Evolutionary conservation across 2,113 vertebrate species (phyloP).

Genomic region (Pavo muticus): DNA sequence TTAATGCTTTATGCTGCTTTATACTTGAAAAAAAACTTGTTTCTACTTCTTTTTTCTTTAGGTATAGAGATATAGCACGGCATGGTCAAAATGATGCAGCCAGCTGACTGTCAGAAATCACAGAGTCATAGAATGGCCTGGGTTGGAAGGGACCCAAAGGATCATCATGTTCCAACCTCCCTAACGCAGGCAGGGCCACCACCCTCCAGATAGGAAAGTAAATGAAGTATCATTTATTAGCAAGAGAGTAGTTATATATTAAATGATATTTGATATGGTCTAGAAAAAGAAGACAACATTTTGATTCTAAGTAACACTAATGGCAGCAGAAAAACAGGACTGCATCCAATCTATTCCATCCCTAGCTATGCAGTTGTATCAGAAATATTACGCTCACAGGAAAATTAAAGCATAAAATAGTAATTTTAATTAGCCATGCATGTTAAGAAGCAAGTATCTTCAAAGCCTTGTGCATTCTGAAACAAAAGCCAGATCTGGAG

Average conservation of each 20-base stretch:
- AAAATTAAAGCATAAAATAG: neutral
- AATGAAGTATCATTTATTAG: neutral
- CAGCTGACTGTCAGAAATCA: neutral
- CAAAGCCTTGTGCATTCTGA: neutral
- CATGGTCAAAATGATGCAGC: neutral
- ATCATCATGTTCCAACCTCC: too few species aligned
- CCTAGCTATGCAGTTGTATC: neutral
- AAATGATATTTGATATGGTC: neutral
- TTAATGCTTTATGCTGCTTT: neutral
- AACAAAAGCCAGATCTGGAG: neutral
- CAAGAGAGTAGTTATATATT: neutral
- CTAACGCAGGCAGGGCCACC: too few species aligned
- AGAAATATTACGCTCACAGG: neutral
- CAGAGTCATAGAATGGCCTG: too few species aligned
- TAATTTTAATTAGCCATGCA: neutral
- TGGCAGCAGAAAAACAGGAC: neutral
- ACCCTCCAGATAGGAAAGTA: too few species aligned
- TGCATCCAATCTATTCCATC: neutral
- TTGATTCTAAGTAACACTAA: neutral
- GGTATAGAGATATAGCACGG: neutral
- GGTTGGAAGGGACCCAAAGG: too few species aligned
- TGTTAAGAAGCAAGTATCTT: neutral
- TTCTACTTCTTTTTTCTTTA: neutral
- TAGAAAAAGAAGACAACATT: neutral
- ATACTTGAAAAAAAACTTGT: neutral